These are phyloP conservation scores for Cygnus atratus DNA, from an alignment of 2,113 vertebrate species.

Conservation along the genomic window DNA sequence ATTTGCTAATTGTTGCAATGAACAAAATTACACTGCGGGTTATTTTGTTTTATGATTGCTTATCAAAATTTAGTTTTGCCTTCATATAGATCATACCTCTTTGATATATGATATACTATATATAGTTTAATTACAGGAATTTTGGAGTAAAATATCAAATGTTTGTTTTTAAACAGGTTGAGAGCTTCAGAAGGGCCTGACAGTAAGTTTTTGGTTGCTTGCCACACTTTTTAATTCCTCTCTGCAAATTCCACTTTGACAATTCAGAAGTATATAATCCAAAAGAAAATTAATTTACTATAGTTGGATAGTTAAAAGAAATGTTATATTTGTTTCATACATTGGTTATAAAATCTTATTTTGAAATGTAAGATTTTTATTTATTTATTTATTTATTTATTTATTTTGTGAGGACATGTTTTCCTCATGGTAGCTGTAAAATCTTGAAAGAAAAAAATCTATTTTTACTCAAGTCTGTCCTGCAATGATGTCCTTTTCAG, in stretches of 20 bases:
- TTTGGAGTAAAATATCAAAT: conserved; percentile 24
- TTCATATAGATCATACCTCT: neutral
- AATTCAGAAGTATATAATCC: neutral
- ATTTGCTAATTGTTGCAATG: neutral
- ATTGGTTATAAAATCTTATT: neutral
- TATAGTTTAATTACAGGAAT: neutral
- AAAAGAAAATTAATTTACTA: neutral
- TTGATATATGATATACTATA: neutral
- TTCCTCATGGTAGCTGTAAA: neutral
- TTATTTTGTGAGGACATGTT: neutral
- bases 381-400: too few relatives aligned
- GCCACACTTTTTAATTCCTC: neutral
- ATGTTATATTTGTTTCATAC: neutral
- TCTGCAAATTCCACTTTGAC: neutral
- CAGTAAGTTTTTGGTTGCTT: conserved; percentile 73
- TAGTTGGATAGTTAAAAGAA: neutral
- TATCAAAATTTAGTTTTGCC: neutral
- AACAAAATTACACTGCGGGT: neutral
- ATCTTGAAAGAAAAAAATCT: neutral
- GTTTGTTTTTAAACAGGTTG: conserved; percentile 72
- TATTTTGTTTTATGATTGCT: neutral
- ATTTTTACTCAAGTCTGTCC: neutral
- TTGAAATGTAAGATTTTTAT: neutral
- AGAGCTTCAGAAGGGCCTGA: conserved; percentile 64
- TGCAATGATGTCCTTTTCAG: neutral